A percentile compares a stretch with the other conserved stretches of the same genome.
Evolutionary conservation across 2,113 vertebrate genomes (phyloP).

Genomic region (Cyprinodon tularosa): DNA sequence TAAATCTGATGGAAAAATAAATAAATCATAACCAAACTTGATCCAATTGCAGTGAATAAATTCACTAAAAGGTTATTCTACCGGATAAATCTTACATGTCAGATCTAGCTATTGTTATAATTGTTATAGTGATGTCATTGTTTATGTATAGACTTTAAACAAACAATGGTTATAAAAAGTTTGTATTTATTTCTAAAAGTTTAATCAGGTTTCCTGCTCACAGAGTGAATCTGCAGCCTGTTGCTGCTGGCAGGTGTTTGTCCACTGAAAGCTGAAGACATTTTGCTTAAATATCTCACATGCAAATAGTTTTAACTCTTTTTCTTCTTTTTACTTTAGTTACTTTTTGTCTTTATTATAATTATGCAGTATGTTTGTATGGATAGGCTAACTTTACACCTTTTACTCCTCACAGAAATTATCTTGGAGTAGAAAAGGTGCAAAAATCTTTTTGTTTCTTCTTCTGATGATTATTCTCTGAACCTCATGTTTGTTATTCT

Average conservation of each 20-base stretch:
- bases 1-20: neutral
- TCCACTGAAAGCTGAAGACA: neutral
- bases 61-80: neutral
- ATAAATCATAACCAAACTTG: neutral
- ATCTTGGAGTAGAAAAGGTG: slow-evolving; percentile 67
- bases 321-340: neutral
- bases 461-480: neutral
- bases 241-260: slow-evolving; percentile 56
- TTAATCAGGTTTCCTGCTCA: neutral
- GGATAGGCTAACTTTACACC: neutral
- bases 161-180: neutral
- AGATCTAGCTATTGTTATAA: neutral
- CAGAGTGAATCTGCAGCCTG: neutral
- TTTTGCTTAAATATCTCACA: neutral
- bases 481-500: neutral
- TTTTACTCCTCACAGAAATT: slow-evolving; percentile 32
- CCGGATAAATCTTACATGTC: neutral
- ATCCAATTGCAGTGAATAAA: neutral
- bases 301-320: neutral
- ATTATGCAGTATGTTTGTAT: neutral
- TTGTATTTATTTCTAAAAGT: neutral
- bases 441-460: slow-evolving; percentile 1
- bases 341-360: neutral
- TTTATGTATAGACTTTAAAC: neutral
- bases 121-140: neutral